These are phyloP conservation scores for Paedocypris sp. DNA, from an alignment of 2,113 vertebrate genomes.

Conservation along the genomic window DNA sequence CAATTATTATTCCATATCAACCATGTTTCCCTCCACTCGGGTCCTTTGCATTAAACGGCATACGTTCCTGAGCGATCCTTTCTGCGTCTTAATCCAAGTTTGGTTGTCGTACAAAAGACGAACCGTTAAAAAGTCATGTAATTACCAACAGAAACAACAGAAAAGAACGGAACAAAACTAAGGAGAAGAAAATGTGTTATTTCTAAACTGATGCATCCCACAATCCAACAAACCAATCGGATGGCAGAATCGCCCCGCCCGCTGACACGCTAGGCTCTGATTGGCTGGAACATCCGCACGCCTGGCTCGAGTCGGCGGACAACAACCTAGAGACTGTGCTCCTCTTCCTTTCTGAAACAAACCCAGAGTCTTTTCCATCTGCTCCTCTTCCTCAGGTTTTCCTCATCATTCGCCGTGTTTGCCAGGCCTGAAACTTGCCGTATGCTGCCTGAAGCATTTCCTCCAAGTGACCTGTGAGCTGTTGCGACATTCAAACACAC, in stretches of 20 bases:
- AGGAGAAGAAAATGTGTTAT: slow-evolving; percentile 43
- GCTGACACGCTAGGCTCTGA: slow-evolving; percentile 29
- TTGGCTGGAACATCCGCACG: slow-evolving; percentile 13
- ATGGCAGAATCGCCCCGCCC: slow-evolving; percentile 40
- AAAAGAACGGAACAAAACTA: slow-evolving; percentile 36
- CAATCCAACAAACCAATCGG: slow-evolving; percentile 37
- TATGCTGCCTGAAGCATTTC: slow-evolving; percentile 94
- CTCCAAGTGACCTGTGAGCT: slow-evolving; percentile 90
- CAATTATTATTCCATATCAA: not conserved
- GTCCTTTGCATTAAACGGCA: slow-evolving; percentile 36
- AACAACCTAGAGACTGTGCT: slow-evolving; percentile 27
- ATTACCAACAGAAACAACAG: slow-evolving; percentile 38
- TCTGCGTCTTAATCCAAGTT: slow-evolving; percentile 40
- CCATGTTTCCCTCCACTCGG: not conserved
- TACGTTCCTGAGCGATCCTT: slow-evolving; percentile 48
- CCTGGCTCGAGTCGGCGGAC: slow-evolving; percentile 1
- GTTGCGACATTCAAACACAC: slow-evolving; percentile 17
- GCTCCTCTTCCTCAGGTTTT: slow-evolving; percentile 73
- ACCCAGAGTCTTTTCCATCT: not conserved
- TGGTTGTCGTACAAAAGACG: slow-evolving; percentile 46
- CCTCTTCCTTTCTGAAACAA: slow-evolving; percentile 21
- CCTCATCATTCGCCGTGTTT: slow-evolving; percentile 86
- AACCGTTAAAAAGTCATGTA: slow-evolving; percentile 33
- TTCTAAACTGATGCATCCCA: slow-evolving; percentile 41
- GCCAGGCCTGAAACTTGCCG: slow-evolving; percentile 92